phyloP scores from a whole-genome alignment of 92 coral and sea anemone species.

The Muricea muricata region DNA sequence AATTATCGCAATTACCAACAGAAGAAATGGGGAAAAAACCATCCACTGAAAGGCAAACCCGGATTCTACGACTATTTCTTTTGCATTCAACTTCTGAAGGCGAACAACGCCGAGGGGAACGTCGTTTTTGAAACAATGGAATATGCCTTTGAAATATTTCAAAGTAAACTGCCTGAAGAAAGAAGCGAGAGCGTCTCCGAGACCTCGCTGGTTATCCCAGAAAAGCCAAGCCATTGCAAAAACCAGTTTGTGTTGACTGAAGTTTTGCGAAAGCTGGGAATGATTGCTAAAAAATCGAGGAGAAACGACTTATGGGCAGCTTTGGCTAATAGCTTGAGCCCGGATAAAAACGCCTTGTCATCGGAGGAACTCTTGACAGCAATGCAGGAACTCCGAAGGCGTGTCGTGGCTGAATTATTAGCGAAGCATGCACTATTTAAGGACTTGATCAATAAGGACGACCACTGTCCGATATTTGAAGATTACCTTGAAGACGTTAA shows the following conservation, averaged over 20 bases:
- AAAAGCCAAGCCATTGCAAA: constrained; percentile 15
- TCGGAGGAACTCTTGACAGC: not conserved
- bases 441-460: constrained; percentile 41
- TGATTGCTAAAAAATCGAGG: constrained; percentile 8
- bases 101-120: constrained; percentile 10
- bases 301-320: constrained; percentile 34
- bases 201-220: not conserved
- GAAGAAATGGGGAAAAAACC: not conserved
- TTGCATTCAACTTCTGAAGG: constrained; percentile 1
- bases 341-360: not conserved
- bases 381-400: not conserved
- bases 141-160: constrained; percentile 16
- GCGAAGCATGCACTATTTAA: constrained; percentile 27
- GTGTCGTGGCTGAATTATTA: not conserved
- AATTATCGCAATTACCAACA: not conserved
- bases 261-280: constrained; percentile 21
- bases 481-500: constrained; percentile 21
- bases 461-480: constrained; percentile 38
- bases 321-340: constrained; percentile 10
- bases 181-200: not conserved
- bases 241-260: constrained; percentile 20
- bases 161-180: not conserved
- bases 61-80: constrained; percentile 40
- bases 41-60: constrained; percentile 31
- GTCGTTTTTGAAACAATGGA: constrained; percentile 22